These are phyloP conservation scores for Lithodes maja DNA, from an alignment of 2,888 invertebrate genomes.

Conservation along the genomic window DNA sequence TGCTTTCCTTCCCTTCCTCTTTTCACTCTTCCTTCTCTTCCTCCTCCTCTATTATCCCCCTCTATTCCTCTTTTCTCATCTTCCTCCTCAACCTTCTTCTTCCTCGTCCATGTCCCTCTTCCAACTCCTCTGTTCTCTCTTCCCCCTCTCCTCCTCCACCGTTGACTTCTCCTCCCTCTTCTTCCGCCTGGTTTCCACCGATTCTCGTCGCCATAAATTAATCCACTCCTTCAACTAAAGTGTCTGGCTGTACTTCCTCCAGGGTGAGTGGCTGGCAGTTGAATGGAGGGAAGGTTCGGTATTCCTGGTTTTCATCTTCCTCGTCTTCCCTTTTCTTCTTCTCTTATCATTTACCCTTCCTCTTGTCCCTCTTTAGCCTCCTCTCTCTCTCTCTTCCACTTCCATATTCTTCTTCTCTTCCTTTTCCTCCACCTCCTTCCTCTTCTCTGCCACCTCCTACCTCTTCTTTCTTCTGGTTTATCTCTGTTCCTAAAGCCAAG, in stretches of 20 bases:
- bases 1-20: not conserved
- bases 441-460: not conserved
- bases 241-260: slow-evolving; percentile 90
- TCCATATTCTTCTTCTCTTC: not conserved
- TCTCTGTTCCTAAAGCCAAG: slow-evolving; percentile 82
- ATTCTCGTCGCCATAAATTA: slow-evolving; percentile 84
- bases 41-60: not conserved
- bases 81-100: not conserved
- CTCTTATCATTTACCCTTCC: not conserved
- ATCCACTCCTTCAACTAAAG: slow-evolving; percentile 85
- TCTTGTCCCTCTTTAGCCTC: not conserved
- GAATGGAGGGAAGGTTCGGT: slow-evolving; percentile 80
- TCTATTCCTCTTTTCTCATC: not conserved
- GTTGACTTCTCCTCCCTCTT: not conserved
- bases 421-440: not conserved
- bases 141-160: not conserved
- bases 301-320: not conserved
- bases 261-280: slow-evolving; percentile 95
- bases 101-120: not conserved
- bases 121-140: not conserved
- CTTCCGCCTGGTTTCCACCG: not conserved
- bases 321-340: not conserved
- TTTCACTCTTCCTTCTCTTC: not conserved
- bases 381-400: not conserved
- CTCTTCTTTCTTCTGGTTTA: not conserved